Base-by-base conservation (phyloP, 2,888 invertebrate species). In the Thecophora atra region DNA sequence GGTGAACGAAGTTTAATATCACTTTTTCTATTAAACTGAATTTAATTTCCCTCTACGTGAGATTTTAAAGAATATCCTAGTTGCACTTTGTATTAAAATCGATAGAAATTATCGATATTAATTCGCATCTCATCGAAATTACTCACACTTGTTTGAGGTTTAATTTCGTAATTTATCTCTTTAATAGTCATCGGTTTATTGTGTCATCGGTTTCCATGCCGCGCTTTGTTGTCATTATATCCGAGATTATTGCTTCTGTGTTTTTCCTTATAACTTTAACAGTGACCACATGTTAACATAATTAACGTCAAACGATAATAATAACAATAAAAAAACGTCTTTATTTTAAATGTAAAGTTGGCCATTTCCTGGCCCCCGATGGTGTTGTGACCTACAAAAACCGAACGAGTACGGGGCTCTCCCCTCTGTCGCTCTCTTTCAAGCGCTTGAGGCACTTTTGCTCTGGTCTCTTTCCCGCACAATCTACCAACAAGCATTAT, bases 221-320 rank as follows among this genome's bases (percentile, higher is more conserved):
- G 4, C n/a, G 5, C 47, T 17, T 5, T 47, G 47, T n/a, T n/a
- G 47, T 47, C 47, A 47, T 47, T 47, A 47, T 47, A 26, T 15
- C 24, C 58, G 0, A 13, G 15, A 28, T 58, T 58, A 24, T 24
- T 58, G 24, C 58, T 19, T 51, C n/a, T 17, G 15, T 51, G 19
- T 54, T 54, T 19, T 2, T 6, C 7, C n/a, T n/a, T n/a, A n/a
- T n/a, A n/a, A n/a, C n/a, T n/a, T n/a, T n/a, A n/a, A 28, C 24
- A 28, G 3, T 70, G 70, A 60, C 70, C 70, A 70, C 70, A 70
- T 70, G 70, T 62, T 28, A 70, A 62, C 70, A 70, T 70, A 70
- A 70, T 62, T 70, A 70, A 62, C 24, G 62, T 42, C 52, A 62
- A 60, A 62, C 62, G 11, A 68, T 68, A 24, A 24, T 26, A 68